phyloP scores from a whole-genome alignment of 2,113 vertebrate species.

The Marmota monax region DNA sequence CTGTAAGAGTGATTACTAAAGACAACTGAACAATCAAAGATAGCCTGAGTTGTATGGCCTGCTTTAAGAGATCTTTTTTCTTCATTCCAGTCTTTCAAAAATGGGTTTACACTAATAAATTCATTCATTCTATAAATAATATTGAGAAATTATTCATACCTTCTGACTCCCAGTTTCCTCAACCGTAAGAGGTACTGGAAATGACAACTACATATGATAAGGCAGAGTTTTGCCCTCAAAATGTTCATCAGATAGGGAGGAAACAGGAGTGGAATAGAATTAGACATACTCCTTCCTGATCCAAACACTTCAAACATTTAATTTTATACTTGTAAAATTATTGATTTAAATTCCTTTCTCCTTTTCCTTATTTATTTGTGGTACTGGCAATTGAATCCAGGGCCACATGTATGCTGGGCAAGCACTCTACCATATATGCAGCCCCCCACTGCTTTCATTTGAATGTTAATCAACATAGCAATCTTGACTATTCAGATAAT shows the following conservation, averaged over 20 bases:
- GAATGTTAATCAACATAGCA: conserved; percentile 27
- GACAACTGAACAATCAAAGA: not conserved
- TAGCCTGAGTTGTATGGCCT: not conserved
- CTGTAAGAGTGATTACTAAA: not conserved
- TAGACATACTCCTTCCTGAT: not conserved
- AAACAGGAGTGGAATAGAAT: not conserved
- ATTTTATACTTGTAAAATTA: not conserved
- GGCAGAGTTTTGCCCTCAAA: not conserved
- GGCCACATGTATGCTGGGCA: no score
- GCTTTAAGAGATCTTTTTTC: not conserved
- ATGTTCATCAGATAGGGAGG: not conserved
- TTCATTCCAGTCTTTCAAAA: not conserved
- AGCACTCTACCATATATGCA: no score
- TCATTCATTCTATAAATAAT: not conserved
- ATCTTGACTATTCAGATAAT: not conserved
- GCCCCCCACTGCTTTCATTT: not conserved
- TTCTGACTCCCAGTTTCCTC: not conserved
- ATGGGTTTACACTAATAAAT: not conserved
- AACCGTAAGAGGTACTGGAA: not conserved
- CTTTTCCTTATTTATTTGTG: no score
- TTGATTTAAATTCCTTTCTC: not conserved
- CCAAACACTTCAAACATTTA: not conserved
- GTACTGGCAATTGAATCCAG: no score
- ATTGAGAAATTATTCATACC: not conserved
- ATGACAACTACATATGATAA: not conserved